Base-by-base conservation (phyloP, 2,888 invertebrate genomes). In the Drosophila atroscutellata region DNA sequence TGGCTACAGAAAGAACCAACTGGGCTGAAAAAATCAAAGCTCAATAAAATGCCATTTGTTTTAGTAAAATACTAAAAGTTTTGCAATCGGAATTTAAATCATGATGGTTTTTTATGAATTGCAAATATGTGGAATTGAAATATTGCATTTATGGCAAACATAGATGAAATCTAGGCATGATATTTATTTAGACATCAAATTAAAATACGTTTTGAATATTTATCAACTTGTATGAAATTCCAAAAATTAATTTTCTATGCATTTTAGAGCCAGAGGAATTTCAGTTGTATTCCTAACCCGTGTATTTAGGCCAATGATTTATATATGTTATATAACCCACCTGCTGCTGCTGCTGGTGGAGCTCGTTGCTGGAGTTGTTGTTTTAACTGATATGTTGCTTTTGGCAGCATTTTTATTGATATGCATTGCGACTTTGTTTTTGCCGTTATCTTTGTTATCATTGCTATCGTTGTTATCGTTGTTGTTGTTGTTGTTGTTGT, bases 361-460 rank as follows among this genome's bases (percentile, higher is more conserved):
- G 34, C 75, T 74, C 60, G 76, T 59, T 42, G 56, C 57, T 66
- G 56, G 34, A 66, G 52, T 34, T 55, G 62, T 62, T 63, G 65
- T 15, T 51, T 69, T 72, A 49, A 45, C 45, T 78, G 82, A 85
- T 81, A 81, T 82, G 72, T 70, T 77, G 60, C 51, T 71, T 34
- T 65, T 71, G 65, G 61, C 55, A 73, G 73, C 60, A 50, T 57
- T 60, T 72, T 75, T 80, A 59, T 63, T 75, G 82, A 86, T 84
- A 84, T 82, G 86, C 80, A 75, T 72, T 50, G 58, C 75, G 60
- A 71, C 72, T 34, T 72, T 77, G 45, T 57, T 59, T 30, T 60
- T 54, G 47, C 26, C 58, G 30, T 66, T 56, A 56, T 52, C n/a
- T 60, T 67, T 74, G 54, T 69, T 55, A 32, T 56, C 60, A 49